Percentiles rank a stretch among this genome's conserved stretches.
phyloP scores from a whole-genome alignment of 2,888 invertebrate genomes.

The Meiosimyza decipiens region DNA sequence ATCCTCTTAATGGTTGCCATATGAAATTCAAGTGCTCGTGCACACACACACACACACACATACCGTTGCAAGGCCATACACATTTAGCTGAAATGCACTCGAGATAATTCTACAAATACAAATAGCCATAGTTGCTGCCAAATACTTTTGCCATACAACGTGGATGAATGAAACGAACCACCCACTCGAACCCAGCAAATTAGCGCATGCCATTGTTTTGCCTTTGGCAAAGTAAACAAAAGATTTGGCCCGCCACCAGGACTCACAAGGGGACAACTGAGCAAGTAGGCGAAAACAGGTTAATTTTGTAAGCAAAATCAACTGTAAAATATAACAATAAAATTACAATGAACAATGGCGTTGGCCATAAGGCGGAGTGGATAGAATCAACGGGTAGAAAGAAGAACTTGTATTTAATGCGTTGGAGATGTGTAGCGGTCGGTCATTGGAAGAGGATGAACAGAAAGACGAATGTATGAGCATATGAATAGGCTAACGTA shows the following conservation, averaged over 20 bases:
- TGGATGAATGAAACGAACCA: slow-evolving; percentile 32
- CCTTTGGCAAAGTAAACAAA: slow-evolving; percentile 19
- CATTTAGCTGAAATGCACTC: neutral
- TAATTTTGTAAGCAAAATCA: slow-evolving; percentile 52
- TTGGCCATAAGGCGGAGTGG: slow-evolving; percentile 37
- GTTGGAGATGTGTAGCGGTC: slow-evolving; percentile 30
- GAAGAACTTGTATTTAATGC: slow-evolving; percentile 55
- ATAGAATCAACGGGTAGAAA: slow-evolving; percentile 24
- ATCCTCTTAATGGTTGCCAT: slow-evolving; percentile 59
- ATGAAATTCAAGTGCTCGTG: slow-evolving; percentile 30
- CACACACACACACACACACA: too few relatives aligned
- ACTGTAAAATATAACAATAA: slow-evolving; percentile 62
- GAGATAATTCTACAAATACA: slow-evolving; percentile 14
- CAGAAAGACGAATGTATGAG: neutral
- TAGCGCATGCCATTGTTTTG: slow-evolving; percentile 20
- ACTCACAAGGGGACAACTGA: neutral
- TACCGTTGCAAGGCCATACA: neutral
- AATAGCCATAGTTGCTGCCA: neutral
- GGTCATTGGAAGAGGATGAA: neutral
- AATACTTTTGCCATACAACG: neutral
- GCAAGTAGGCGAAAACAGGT: neutral
- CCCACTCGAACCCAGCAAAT: slow-evolving; percentile 16
- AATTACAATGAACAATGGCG: slow-evolving; percentile 57
- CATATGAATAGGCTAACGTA: neutral
- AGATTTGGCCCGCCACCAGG: slow-evolving; percentile 14